Evolutionary conservation across 2,113 vertebrate species (phyloP), one percentile per base, ranked within the genome.

Genomic region (Chaetops frenatus): DNA sequence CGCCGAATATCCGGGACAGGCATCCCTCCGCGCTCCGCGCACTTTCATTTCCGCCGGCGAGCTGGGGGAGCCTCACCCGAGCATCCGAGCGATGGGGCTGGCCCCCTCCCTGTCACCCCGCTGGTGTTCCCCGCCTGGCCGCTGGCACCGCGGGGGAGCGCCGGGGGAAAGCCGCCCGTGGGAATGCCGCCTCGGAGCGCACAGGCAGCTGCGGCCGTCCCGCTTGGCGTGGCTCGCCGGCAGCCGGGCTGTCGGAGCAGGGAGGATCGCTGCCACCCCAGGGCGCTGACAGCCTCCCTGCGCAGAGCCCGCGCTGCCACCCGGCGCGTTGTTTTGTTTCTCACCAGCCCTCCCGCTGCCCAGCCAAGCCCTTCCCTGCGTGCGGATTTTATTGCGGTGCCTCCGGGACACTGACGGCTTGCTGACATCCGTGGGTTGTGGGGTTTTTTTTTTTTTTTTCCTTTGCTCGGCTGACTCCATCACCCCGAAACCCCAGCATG

Each of bases 381-480:
- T 64, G 62, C 2, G 0, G 57, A 51, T 94, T 90, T 94, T 90
- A 57, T 60, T 56, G 45, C 4, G 5, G 27, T 86, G 80, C 88
- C 88, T 67, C 72, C 1, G 11, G 88, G 90, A 60, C 51, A 6
- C 40, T 60, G 91, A 88, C 91, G 83, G 62, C 92, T 79, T 42
- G 93, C 81, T 96, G 95, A 91, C 90, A 94, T 77, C 74, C 64
- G 0, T 38, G 81, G 57, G 47, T 38, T 91, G 67, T 53, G 72
- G 56, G 7, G 40, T 42, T n/a, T n/a, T n/a, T n/a, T n/a, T n/a
- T 7, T 62, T 61, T 51, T 36, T 24, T 64, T n/a, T 48, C 31
- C 31, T 66, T 73, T 54, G 38, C 64, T 91, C 3, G 6, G 15
- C 86, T 84, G 60, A 44, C 45, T 89, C 76, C 44, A 16, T 83